These are phyloP conservation scores for Drosophila lini DNA, from an alignment of 1,140 invertebrate genomes.

Conservation along the genomic window DNA sequence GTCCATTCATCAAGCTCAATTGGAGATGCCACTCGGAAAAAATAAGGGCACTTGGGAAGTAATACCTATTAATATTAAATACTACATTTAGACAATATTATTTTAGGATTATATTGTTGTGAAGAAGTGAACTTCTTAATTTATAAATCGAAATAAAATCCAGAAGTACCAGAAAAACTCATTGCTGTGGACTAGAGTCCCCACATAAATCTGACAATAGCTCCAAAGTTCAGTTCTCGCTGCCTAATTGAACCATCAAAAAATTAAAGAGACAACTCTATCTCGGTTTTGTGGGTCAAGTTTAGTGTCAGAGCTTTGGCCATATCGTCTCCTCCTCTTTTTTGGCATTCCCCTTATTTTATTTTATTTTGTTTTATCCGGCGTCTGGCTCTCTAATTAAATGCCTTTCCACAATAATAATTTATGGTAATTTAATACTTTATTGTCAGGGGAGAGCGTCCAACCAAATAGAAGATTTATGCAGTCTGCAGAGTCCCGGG, in stretches of 20 bases:
- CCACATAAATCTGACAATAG: background rate
- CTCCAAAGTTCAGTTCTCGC: conserved; percentile 7
- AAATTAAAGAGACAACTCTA: conserved; percentile 17
- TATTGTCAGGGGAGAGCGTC: conserved; percentile 25
- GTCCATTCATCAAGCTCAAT: conserved; percentile 75
- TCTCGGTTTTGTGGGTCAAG: conserved; percentile 53
- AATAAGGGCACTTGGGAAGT: background rate
- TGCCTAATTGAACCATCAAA: conserved; percentile 10
- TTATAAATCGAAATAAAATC: no score
- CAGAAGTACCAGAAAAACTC: background rate
- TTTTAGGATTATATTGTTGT: no score
- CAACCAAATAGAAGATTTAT: conserved; percentile 42
- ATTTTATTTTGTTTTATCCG: conserved; percentile 2
- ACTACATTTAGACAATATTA: no score
- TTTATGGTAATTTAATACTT: conserved; percentile 81
- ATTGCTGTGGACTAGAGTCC: background rate
- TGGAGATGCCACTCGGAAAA: conserved; percentile 29
- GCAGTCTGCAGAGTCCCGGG: conserved; percentile 21
- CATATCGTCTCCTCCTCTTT: background rate
- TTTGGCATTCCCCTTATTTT: conserved; percentile 4
- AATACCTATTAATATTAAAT: no score
- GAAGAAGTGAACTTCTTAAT: no score
- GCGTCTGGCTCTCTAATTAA: conserved; percentile 73
- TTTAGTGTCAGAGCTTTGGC: conserved; percentile 55
- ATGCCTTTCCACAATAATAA: conserved; percentile 68